Conservation (phyloP, 2,113 vertebrate species). For the Perca schrenkii region DNA sequence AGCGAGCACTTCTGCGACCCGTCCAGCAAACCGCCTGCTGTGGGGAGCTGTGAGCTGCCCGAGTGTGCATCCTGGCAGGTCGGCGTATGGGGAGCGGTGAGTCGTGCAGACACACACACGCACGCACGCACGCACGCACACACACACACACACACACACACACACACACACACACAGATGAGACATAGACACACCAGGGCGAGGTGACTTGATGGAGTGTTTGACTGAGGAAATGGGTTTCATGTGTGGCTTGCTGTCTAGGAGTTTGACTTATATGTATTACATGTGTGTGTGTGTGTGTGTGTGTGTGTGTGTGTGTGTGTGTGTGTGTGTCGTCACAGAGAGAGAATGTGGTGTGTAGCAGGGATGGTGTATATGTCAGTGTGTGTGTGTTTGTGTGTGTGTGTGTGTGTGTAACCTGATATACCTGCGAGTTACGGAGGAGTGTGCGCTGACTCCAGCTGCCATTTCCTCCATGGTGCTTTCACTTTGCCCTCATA, state of each 20-base stretch:
- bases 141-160: conserved; percentile 14
- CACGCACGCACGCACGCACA: conserved; percentile 18
- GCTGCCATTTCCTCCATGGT: conserved; percentile 70
- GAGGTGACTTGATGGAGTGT: conserved; percentile 44
- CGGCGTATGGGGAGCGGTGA: conserved; percentile 94
- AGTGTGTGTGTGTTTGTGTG: conserved; percentile 32
- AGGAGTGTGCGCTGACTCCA: conserved; percentile 63
- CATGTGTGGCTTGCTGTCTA: conserved; percentile 55
- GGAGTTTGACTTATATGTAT: conserved; percentile 25
- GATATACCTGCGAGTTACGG: conserved; percentile 46
- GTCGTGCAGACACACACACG: conserved; percentile 64
- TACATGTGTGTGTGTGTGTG: conserved; percentile 15
- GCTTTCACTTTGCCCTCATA: conserved; percentile 75
- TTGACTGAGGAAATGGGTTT: conserved; percentile 66
- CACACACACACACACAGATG: conserved; percentile 18
- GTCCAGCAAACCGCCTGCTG: conserved; percentile 84
- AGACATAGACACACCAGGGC: conserved; percentile 7
- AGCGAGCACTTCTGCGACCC: conserved; percentile 89
- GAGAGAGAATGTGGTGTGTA: conserved; percentile 41
- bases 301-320: conserved; percentile 1
- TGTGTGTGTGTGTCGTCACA: conserved; percentile 43
- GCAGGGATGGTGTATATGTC: conserved; percentile 41
- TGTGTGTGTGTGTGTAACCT: conserved; percentile 47
- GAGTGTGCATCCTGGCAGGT: conserved; percentile 93
- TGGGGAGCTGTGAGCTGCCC: conserved; percentile 86